phyloP scores from a whole-genome alignment of 2,888 invertebrate species.

The Agrochola circellaris region DNA sequence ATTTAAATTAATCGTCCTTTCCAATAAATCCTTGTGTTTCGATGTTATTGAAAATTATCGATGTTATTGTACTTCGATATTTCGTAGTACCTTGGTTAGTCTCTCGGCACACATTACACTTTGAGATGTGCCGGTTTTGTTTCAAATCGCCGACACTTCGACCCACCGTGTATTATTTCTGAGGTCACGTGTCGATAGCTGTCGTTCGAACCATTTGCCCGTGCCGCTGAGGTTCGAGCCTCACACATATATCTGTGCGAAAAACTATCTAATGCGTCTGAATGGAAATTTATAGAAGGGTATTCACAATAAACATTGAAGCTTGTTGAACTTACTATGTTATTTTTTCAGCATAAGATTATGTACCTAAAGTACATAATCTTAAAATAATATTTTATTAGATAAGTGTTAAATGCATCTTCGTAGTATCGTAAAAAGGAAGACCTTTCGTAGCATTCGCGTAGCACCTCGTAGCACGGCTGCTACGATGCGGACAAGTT shows the following conservation, averaged over 20 bases:
- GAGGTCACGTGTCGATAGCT: constrained; percentile 66
- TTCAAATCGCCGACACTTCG: constrained; percentile 69
- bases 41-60: constrained; percentile 26
- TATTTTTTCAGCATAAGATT: background rate
- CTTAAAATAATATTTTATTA: background rate
- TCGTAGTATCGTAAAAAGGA: background rate
- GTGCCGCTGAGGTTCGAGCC: constrained; percentile 30
- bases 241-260: constrained; percentile 53
- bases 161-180: constrained; percentile 56
- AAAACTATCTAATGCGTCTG: constrained; percentile 36
- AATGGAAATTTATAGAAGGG: constrained; percentile 35
- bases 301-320: constrained; percentile 14
- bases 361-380: background rate
- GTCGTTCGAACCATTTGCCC: constrained; percentile 39
- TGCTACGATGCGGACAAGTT: constrained; percentile 8
- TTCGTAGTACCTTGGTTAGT: constrained; percentile 58
- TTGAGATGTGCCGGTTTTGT: constrained; percentile 71
- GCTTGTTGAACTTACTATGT: background rate
- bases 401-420: background rate
- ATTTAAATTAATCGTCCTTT: constrained; percentile 26
- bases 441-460: constrained; percentile 9
- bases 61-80: constrained; percentile 44
- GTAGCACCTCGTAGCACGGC: constrained; percentile 37
- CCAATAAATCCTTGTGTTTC: constrained; percentile 7
- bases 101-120: constrained; percentile 69